phyloP scores from a whole-genome alignment of 1,140 invertebrate genomes.

The Pogonomyrmex californicus region DNA sequence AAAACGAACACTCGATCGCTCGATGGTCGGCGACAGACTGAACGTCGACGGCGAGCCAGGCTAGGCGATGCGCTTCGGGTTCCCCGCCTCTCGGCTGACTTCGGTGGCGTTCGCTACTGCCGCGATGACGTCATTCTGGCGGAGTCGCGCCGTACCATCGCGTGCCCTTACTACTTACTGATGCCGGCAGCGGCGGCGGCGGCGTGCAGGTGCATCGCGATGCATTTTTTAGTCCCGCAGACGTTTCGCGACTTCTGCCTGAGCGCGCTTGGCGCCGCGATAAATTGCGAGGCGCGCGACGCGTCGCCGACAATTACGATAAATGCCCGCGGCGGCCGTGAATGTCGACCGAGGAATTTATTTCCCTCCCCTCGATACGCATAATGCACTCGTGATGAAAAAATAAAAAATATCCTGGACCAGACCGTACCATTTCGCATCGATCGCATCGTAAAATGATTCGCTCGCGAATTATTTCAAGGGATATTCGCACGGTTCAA shows the following conservation, averaged over 20 bases:
- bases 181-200: conserved; percentile 76
- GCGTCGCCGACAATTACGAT: conserved; percentile 47
- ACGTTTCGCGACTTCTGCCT: conserved; percentile 25
- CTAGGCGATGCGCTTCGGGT: conserved; percentile 58
- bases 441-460: background rate
- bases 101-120: conserved; percentile 65
- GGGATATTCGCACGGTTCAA: background rate
- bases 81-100: conserved; percentile 31
- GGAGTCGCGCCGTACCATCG: conserved; percentile 83
- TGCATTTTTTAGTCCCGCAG: conserved; percentile 67
- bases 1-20: conserved; percentile 46
- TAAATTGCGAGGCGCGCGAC: conserved; percentile 52
- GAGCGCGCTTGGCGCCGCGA: conserved; percentile 46
- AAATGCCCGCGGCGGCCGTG: conserved; percentile 5
- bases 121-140: conserved; percentile 73
- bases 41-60: conserved; percentile 65
- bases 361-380: background rate
- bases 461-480: background rate
- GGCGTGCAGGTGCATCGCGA: conserved; percentile 74
- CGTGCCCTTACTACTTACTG: conserved; percentile 86
- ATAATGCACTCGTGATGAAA: background rate
- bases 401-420: background rate
- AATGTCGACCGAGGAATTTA: conserved; percentile 9
- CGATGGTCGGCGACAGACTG: conserved; percentile 80
- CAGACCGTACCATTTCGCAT: too few species aligned